phyloP scores from a whole-genome alignment of 2,113 vertebrate species.

The Myiopsitta monachus region DNA sequence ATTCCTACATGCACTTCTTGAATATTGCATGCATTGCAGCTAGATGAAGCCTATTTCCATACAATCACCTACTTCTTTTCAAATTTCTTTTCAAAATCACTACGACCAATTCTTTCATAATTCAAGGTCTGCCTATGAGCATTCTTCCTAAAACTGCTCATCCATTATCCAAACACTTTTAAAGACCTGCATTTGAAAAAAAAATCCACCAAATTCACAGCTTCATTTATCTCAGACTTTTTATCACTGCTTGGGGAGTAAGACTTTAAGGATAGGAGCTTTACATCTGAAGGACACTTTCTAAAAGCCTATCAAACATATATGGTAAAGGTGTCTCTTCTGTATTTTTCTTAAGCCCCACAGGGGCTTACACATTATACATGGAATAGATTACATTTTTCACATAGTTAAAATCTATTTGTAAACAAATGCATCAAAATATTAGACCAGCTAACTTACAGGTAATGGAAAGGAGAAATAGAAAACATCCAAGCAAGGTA shows the following conservation, averaged over 20 bases:
- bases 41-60: conserved; percentile 37
- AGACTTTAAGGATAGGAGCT: not conserved
- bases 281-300: not conserved
- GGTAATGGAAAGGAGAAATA: not conserved
- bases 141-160: not conserved
- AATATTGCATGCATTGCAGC: conserved; percentile 23
- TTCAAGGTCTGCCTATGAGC: not conserved
- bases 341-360: not conserved
- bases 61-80: not conserved
- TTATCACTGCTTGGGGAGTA: not conserved
- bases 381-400: not conserved
- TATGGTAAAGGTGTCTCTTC: not conserved
- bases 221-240: not conserved
- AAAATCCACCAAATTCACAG: not conserved
- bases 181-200: not conserved
- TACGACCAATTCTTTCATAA: not conserved
- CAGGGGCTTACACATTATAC: not conserved
- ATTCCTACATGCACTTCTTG: not conserved
- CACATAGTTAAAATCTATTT: conserved; percentile 10
- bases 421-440: not conserved
- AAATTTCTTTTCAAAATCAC: conserved; percentile 33
- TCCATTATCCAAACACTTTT: conserved; percentile 9
- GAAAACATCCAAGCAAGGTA: not conserved
- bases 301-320: not conserved
- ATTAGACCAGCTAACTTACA: not conserved